phyloP scores from a whole-genome alignment of 2,888 invertebrate genomes.

The Drosophila niveifrons region DNA sequence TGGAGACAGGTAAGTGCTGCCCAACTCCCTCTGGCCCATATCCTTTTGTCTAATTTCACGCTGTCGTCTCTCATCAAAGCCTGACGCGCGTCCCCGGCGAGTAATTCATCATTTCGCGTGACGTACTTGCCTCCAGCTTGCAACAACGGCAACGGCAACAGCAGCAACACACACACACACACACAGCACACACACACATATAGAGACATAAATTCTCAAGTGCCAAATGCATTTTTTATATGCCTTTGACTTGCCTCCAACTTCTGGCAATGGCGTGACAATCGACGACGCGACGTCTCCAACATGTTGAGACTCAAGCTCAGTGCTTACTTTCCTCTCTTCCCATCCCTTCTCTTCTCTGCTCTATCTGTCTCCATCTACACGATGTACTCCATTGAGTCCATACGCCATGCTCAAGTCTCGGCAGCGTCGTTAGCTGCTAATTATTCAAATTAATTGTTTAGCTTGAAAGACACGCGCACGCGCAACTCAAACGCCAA shows the following conservation, averaged over 20 bases:
- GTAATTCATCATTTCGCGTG: constrained; percentile 81
- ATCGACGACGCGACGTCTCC: constrained; percentile 59
- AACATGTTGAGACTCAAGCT: constrained; percentile 47
- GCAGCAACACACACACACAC: constrained; percentile 20
- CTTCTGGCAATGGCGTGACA: constrained; percentile 75
- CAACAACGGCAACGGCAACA: constrained; percentile 32
- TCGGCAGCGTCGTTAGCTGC: constrained; percentile 71
- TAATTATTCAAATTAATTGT: constrained; percentile 83
- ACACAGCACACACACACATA: constrained; percentile 6
- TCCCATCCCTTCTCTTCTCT: background rate
- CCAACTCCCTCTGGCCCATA: constrained; percentile 56
- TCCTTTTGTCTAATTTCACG: constrained; percentile 82
- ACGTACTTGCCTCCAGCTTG: constrained; percentile 67
- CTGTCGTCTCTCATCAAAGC: constrained; percentile 80
- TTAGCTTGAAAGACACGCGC: constrained; percentile 75
- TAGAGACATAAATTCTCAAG: constrained; percentile 78
- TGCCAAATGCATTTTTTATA: constrained; percentile 80
- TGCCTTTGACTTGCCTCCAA: constrained; percentile 58
- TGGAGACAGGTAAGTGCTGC: constrained; percentile 18
- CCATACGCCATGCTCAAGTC: constrained; percentile 12
- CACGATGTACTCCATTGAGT: background rate
- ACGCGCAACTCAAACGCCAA: constrained; percentile 79
- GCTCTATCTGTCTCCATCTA: background rate
- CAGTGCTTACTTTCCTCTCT: background rate
- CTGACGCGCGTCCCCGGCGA: constrained; percentile 81